Evolutionary conservation across 2,888 invertebrate genomes (phyloP), one percentile per base, ranked within the genome.

Genomic region (Polydesmus complanatus): DNA sequence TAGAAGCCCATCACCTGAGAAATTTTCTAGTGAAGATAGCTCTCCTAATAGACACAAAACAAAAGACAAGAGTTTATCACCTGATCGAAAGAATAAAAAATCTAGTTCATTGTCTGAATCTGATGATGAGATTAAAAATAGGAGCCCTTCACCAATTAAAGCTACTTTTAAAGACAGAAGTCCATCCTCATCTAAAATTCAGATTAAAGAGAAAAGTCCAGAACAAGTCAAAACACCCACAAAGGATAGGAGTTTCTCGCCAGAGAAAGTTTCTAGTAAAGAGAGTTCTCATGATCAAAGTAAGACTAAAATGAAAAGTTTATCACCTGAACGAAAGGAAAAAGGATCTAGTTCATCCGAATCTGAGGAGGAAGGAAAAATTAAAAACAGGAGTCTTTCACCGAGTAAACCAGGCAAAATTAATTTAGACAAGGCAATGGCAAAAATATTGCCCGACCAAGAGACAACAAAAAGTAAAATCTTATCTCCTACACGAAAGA

Each of bases 51-150:
- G 14, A 37, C 8, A 5, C 47, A n/a, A n/a, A n/a, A 23, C 48
- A 5, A 57, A 57, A 19, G 48, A 21, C 27, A 22, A 49, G 3
- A 58, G 26, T 19, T 49, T 50, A 19, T 58, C 58, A 50, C 58
- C 58, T 1, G 58, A 58, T 14, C 5, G 14, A 37, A 14, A 5
- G 5, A 37, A 37, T 5, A 14, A 37, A 37, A 14, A 37, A 5
- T 8, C 8, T 5, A 37, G 37, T 14, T 14, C 14, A 37, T 37
- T 14, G 14, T 14, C 37, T 8, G 37, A 37, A 37, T 14, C 37
- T 37, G 37, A 37, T 37, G 37, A 37, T 8, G 37, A 37, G 5
- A 5, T 37, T 37, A 14, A 37, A 14, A 14, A 37, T 37, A 37
- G 37, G 37, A 37, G 37, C 37, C 14, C n/a, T n/a, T n/a, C 37